Evolutionary conservation across 2,888 invertebrate species (phyloP).

Genomic region (Eristalis pertinax): DNA sequence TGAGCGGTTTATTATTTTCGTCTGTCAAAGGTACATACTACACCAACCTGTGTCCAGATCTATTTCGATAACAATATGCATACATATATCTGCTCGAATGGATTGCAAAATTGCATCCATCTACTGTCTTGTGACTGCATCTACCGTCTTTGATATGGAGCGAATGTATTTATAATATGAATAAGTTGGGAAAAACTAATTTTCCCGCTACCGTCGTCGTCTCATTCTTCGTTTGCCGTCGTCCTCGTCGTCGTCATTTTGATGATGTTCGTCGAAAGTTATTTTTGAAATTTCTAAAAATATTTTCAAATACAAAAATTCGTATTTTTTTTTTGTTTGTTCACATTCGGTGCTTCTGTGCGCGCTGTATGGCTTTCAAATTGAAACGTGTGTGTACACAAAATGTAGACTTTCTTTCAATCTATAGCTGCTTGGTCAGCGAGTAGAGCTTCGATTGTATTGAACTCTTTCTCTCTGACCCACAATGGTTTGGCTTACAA

Average conservation of each 20-base stretch:
- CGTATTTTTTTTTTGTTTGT: slow-evolving; percentile 13
- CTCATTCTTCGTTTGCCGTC: background rate
- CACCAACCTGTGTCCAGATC: background rate
- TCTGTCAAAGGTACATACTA: slow-evolving; percentile 34
- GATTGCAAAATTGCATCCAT: background rate
- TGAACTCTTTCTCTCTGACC: slow-evolving; percentile 69
- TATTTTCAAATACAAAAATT: slow-evolving; percentile 65
- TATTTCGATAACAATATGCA: background rate
- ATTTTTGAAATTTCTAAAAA: slow-evolving; percentile 70
- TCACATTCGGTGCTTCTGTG: too few species aligned
- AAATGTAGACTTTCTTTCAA: slow-evolving; percentile 24
- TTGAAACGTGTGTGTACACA: slow-evolving; percentile 41
- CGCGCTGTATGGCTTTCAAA: slow-evolving; percentile 33
- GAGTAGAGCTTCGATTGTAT: slow-evolving; percentile 42
- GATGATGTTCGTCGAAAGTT: slow-evolving; percentile 67
- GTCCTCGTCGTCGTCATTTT: slow-evolving; percentile 20
- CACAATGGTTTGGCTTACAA: slow-evolving; percentile 60
- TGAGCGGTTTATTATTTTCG: slow-evolving; percentile 20
- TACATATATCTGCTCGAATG: too few species aligned
- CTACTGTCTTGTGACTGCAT: background rate
- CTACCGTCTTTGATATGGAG: background rate
- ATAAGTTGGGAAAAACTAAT: slow-evolving; percentile 8
- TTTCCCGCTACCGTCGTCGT: background rate
- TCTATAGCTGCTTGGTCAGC: slow-evolving; percentile 12
- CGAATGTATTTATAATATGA: background rate